Conservation (phyloP, 2,797 vertebrate genomes). For the Harpagifer antarcticus region DNA sequence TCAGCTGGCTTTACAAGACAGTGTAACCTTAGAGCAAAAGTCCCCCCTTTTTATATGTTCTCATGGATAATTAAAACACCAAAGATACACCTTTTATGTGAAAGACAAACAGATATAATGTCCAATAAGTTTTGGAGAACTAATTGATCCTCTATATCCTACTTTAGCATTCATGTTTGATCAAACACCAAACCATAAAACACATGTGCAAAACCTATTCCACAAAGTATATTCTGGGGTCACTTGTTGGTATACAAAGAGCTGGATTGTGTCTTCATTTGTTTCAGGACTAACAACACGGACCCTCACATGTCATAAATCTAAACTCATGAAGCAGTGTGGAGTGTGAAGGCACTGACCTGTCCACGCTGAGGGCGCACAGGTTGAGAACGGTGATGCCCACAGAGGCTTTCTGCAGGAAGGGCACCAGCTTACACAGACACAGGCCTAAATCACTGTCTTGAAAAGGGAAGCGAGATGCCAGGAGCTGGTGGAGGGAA, state of each 20-base stretch:
- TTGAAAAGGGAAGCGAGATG: slow-evolving; percentile 88
- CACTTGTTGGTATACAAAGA: neutral
- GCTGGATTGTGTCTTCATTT: neutral
- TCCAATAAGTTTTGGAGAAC: neutral
- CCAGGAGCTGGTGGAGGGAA: slow-evolving; percentile 87
- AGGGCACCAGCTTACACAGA: slow-evolving; percentile 95
- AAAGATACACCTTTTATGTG: neutral
- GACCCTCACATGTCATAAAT: neutral
- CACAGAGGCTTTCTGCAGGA: slow-evolving; percentile 97
- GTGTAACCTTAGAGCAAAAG: neutral
- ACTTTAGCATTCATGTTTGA: neutral
- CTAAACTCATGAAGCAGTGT: neutral
- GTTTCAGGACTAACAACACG: neutral
- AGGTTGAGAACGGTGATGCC: slow-evolving; percentile 98
- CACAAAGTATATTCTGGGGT: too few relatives aligned
- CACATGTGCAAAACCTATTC: neutral
- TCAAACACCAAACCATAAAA: neutral
- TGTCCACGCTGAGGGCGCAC: slow-evolving; percentile 98
- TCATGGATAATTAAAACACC: slow-evolving; percentile 6
- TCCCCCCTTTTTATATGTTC: slow-evolving; percentile 2
- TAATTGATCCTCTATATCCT: neutral
- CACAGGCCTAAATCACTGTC: slow-evolving; percentile 85
- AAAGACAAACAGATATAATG: neutral
- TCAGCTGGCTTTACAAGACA: neutral
- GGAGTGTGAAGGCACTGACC: slow-evolving; percentile 79